Conservation (phyloP, 2,797 vertebrate genomes). For the Rhabdophis nuchalis region DNA sequence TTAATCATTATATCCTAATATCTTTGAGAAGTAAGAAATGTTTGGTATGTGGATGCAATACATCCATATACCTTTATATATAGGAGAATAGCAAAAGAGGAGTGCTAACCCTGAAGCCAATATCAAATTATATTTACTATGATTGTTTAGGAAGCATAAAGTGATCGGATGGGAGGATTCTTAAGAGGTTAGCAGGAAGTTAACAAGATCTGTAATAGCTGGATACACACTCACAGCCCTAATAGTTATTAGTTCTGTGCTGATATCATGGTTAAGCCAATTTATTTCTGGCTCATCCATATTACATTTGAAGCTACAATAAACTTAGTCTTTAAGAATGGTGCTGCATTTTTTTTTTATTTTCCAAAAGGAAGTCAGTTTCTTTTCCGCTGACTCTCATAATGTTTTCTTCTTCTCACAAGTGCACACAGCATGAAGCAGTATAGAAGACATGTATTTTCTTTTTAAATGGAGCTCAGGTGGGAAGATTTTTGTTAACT, state of each 20-base stretch:
- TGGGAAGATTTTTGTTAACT: neutral
- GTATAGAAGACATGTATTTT: neutral
- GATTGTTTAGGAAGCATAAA: slow-evolving; percentile 54
- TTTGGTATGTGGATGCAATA: slow-evolving; percentile 22
- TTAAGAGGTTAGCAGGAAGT: slow-evolving; percentile 63
- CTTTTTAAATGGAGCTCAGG: neutral
- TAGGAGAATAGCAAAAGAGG: slow-evolving; percentile 40
- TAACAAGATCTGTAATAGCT: slow-evolving; percentile 70
- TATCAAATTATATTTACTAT: slow-evolving; percentile 67
- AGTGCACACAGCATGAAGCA: neutral
- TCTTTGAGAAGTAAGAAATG: slow-evolving; percentile 37
- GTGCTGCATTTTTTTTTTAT: neutral
- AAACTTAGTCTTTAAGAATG: neutral
- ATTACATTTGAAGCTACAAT: neutral
- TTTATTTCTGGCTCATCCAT: too few relatives aligned
- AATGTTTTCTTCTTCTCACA: neutral
- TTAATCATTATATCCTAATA: slow-evolving; percentile 34
- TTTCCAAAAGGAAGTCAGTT: neutral
- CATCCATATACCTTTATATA: slow-evolving; percentile 10
- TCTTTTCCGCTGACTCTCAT: neutral
- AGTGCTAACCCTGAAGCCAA: slow-evolving; percentile 47
- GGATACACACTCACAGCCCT: neutral
- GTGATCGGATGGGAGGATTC: slow-evolving; percentile 56
- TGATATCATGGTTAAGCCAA: too few relatives aligned
- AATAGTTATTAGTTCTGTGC: too few relatives aligned